Conservation (phyloP, 2,797 vertebrate genomes). For the Bradypodion ventrale region DNA sequence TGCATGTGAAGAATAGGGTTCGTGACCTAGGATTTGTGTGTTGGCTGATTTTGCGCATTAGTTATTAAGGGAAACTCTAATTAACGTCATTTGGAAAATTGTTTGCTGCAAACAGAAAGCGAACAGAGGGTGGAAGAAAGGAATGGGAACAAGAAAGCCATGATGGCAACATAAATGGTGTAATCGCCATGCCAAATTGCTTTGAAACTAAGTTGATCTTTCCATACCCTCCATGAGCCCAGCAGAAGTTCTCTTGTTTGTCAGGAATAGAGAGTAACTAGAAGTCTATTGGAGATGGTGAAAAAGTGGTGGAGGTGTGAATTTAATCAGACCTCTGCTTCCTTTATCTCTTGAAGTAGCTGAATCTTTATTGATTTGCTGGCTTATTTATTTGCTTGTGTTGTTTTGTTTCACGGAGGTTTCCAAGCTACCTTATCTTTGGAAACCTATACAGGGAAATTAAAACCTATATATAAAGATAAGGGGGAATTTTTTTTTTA, state of each 20-base stretch:
- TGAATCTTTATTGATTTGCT: not conserved
- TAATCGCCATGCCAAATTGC: slow-evolving; percentile 47
- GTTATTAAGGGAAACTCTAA: slow-evolving; percentile 60
- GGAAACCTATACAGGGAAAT: not conserved
- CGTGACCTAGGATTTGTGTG: slow-evolving; percentile 32
- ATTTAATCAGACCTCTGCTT: not conserved
- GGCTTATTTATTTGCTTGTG: not conserved
- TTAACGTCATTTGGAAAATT: slow-evolving; percentile 52
- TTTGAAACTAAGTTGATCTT: slow-evolving; percentile 24
- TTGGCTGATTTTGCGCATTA: slow-evolving; percentile 50
- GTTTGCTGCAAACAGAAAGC: slow-evolving; percentile 39
- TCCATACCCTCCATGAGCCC: not conserved
- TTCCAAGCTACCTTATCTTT: not conserved
- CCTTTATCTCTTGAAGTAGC: not conserved
- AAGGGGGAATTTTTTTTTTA: not conserved
- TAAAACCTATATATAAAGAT: not conserved
- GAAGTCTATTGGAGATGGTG: not conserved
- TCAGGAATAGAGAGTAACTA: not conserved
- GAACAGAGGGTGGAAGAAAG: slow-evolving; percentile 6
- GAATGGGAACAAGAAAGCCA: slow-evolving; percentile 23
- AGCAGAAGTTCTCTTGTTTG: not conserved
- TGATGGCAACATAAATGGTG: slow-evolving; percentile 38
- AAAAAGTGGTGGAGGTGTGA: not conserved
- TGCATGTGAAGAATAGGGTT: slow-evolving; percentile 49
- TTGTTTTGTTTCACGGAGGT: not conserved